Conservation (phyloP, 2,888 invertebrate species). For the Temnothorax unifasciatus region DNA sequence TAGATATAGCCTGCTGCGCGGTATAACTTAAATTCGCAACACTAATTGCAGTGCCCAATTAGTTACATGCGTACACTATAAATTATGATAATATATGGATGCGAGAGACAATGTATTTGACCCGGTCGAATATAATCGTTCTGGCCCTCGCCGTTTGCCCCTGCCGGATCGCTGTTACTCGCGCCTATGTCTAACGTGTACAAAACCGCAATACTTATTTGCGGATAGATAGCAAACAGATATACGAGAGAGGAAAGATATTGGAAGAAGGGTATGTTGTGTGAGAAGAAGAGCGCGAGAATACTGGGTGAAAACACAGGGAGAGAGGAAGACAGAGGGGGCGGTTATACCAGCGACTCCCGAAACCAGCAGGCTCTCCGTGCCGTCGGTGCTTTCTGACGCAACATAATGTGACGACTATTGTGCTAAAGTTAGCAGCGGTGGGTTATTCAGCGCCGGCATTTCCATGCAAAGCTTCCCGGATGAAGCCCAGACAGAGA, state of each 20-base stretch:
- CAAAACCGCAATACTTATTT: constrained; percentile 51
- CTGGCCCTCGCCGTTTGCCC: constrained; percentile 15
- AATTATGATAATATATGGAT: constrained; percentile 27
- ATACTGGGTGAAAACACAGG: constrained; percentile 13
- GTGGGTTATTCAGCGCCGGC: constrained; percentile 82
- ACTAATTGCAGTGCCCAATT: constrained; percentile 21
- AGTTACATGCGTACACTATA: background rate
- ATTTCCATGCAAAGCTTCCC: constrained; percentile 82
- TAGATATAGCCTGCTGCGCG: background rate
- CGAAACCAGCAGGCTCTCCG: constrained; percentile 62
- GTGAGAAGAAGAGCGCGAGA: constrained; percentile 39
- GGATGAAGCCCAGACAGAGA: constrained; percentile 79
- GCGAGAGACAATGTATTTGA: constrained; percentile 21
- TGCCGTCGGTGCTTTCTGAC: constrained; percentile 76
- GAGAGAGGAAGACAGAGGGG: constrained; percentile 42
- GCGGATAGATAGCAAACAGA: constrained; percentile 61
- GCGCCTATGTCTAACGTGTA: constrained; percentile 30
- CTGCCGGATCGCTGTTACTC: constrained; percentile 54
- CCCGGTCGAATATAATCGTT: constrained; percentile 25
- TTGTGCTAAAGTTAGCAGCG: constrained; percentile 82
- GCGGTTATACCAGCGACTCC: constrained; percentile 42
- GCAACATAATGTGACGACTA: constrained; percentile 83
- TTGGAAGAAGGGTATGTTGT: constrained; percentile 8
- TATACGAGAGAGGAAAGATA: constrained; percentile 7
- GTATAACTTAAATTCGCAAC: constrained; percentile 16